Percentiles rank a stretch among this genome's conserved stretches.
Evolutionary conservation across 2,797 vertebrate species (phyloP).

Genomic region (Pyrocephalus nanus): DNA sequence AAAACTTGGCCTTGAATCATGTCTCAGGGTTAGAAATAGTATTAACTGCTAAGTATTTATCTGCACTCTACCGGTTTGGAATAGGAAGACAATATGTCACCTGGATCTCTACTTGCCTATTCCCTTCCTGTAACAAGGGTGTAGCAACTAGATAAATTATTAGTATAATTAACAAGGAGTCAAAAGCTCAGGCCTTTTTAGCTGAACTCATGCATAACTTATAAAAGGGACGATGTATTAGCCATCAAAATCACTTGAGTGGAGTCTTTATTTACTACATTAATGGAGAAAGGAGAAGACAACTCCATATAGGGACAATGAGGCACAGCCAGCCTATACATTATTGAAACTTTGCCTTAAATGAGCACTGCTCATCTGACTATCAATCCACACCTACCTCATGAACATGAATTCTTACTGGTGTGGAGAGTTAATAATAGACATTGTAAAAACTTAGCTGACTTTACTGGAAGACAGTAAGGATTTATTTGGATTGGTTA

Average conservation of each 20-base stretch:
- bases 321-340: background rate
- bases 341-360: background rate
- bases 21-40: slow-evolving; percentile 41
- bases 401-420: background rate
- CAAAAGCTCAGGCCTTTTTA: background rate
- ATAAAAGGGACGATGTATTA: background rate
- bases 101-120: background rate
- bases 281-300: background rate
- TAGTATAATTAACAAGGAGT: background rate
- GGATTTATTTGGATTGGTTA: background rate
- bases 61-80: background rate
- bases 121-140: background rate
- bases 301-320: background rate
- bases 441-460: background rate
- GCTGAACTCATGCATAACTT: background rate
- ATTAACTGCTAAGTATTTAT: slow-evolving; percentile 25
- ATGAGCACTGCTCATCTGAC: background rate
- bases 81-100: background rate
- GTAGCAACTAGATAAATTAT: background rate
- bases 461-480: background rate
- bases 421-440: background rate
- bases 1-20: slow-evolving; percentile 45
- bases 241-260: background rate
- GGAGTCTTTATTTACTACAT: background rate
- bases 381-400: background rate